phyloP scores from a whole-genome alignment of 1,140 invertebrate species.

The Drosophila sucinea region DNA sequence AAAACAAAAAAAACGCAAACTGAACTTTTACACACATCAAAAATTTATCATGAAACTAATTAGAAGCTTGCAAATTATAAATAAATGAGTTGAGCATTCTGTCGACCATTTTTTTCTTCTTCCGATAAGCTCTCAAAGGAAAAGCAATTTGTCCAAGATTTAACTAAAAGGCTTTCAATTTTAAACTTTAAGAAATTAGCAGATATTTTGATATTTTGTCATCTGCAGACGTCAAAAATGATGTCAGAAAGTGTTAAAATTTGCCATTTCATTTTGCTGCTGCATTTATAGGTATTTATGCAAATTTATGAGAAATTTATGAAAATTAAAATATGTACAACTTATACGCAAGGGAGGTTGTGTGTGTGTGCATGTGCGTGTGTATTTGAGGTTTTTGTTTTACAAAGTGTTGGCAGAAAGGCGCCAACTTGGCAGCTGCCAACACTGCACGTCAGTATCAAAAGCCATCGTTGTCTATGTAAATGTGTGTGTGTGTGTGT shows the following conservation, averaged over 20 bases:
- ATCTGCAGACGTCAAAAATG: too few species aligned
- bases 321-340: slow-evolving; percentile 59
- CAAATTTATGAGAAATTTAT: slow-evolving; percentile 71
- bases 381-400: slow-evolving; percentile 27
- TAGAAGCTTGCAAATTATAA: not conserved
- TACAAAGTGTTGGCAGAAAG: slow-evolving; percentile 64
- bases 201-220: too few species aligned
- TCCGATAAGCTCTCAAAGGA: not conserved
- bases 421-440: slow-evolving; percentile 72
- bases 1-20: slow-evolving; percentile 16
- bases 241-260: slow-evolving; percentile 3
- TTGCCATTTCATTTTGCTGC: not conserved
- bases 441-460: slow-evolving; percentile 74
- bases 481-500: slow-evolving; percentile 17
- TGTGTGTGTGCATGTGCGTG: slow-evolving; percentile 10
- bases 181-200: not conserved
- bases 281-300: slow-evolving; percentile 53
- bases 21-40: not conserved
- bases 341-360: not conserved
- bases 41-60: slow-evolving; percentile 1
- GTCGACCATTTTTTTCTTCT: not conserved
- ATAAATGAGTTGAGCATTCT: not conserved
- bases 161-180: not conserved
- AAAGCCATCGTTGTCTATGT: not conserved
- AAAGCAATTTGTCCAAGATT: not conserved